Percentiles rank a stretch among this genome's conserved stretches.
Conservation (phyloP, 1,140 invertebrate species). For the Physella acuta region DNA sequence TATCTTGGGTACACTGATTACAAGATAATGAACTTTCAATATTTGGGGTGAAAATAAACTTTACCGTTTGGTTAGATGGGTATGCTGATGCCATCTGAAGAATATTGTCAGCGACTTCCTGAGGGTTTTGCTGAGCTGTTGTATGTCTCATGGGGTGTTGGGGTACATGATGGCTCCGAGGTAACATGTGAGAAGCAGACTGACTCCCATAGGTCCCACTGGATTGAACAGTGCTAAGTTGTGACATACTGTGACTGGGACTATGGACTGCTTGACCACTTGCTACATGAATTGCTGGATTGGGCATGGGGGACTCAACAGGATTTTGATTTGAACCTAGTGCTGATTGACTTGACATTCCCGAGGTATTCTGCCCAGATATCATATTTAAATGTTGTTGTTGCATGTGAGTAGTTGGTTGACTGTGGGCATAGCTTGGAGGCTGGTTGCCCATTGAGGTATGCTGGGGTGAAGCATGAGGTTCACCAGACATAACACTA, state of each 20-base stretch:
- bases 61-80: slow-evolving; percentile 45
- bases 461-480: slow-evolving; percentile 12
- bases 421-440: slow-evolving; percentile 3
- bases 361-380: neutral
- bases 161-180: slow-evolving; percentile 25
- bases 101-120: slow-evolving; percentile 57
- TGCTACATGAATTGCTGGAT: neutral
- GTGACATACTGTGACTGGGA: slow-evolving; percentile 2
- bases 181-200: slow-evolving; percentile 28
- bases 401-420: slow-evolving; percentile 24
- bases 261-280: slow-evolving; percentile 1
- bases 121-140: slow-evolving; percentile 41
- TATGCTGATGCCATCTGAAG: slow-evolving; percentile 53
- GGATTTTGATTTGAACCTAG: neutral
- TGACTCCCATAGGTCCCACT: slow-evolving; percentile 10
- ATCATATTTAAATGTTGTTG: slow-evolving; percentile 20
- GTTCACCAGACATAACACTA: neutral
- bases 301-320: neutral
- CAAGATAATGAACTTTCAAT: neutral
- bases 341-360: neutral
- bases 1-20: neutral
- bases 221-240: neutral
- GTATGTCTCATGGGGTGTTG: slow-evolving; percentile 30
- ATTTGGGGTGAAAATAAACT: neutral
- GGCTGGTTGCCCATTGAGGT: slow-evolving; percentile 1